Evolutionary conservation across 2,888 invertebrate species (phyloP), one percentile per base, ranked within the genome.

Genomic region (Amiota minor): DNA sequence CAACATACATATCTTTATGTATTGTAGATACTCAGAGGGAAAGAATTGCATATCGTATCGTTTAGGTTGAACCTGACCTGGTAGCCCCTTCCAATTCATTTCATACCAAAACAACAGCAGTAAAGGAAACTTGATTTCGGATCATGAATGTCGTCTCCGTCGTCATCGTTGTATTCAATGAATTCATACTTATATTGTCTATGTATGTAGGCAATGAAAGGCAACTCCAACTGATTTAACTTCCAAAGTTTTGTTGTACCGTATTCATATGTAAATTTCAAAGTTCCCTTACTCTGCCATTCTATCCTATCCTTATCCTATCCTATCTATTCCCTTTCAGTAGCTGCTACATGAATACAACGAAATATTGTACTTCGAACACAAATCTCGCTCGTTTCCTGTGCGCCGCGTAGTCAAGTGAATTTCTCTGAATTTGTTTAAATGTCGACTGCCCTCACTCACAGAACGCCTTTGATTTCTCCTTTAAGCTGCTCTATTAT

Each of bases 251-350:
- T 77, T 47, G 74, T 74, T 76, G 74, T 64, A 75, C 77, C 76
- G 35, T 35, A 80, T 83, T 83, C 83, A 83, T 84, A 83, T 83
- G 84, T 76, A 84, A 83, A 83, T 83, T 80, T 72, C 67, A 12
- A 53, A 47, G 72, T 72, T 67, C 14, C 53, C 6, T 53, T 35
- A 35, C 6, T 23, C 23, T 23, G n/a, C n/a, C n/a, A n/a, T n/a
- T n/a, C n/a, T n/a, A n/a, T n/a, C n/a, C n/a, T n/a, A n/a, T n/a
- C n/a, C n/a, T n/a, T n/a, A n/a, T 20, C 18, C 56, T 20, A 50
- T 11, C 2, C 16, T 18, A 18, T 56, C 35, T 8, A 35, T 35
- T 8, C 4, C 12, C 16, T 12, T 9, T 61, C 61, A 62, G 62
- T 35, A 35, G 62, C 62, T 62, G 62, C 62, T 62, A 23, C 62